Conservation (phyloP, 2,797 vertebrate species). For the Poecilia velifera region DNA sequence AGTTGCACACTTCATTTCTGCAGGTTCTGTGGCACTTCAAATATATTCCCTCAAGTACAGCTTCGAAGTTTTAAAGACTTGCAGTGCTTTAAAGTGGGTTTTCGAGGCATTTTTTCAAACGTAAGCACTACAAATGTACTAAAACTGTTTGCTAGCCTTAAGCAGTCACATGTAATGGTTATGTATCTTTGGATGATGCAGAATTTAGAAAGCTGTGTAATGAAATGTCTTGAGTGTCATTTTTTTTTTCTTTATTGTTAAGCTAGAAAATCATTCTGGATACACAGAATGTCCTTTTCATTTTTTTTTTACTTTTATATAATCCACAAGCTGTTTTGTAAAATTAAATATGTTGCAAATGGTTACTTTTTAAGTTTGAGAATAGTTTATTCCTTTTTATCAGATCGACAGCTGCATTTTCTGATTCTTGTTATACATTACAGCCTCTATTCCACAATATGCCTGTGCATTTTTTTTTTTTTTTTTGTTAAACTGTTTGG, state of each 20-base stretch:
- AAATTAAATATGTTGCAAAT: conserved; percentile 29
- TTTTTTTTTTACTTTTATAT: conserved; percentile 14
- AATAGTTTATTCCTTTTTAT: conserved; percentile 30
- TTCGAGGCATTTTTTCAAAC: conserved; percentile 11
- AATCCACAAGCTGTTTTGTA: conserved; percentile 39
- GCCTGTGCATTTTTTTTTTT: conserved; percentile 11
- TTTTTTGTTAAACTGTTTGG: conserved; percentile 12
- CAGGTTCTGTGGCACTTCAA: conserved; percentile 9
- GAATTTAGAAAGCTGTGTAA: conserved; percentile 24
- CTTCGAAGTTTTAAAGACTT: not conserved
- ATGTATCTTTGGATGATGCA: conserved; percentile 21
- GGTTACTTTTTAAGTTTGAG: conserved; percentile 30
- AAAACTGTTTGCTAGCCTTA: conserved; percentile 55
- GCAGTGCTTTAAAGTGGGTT: conserved; percentile 18
- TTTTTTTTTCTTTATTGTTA: conserved; percentile 6
- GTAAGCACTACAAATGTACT: conserved; percentile 34
- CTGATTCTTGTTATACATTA: conserved; percentile 10
- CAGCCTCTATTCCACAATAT: conserved; percentile 24
- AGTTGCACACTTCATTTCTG: conserved; percentile 20
- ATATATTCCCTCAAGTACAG: not conserved
- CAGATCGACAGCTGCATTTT: conserved; percentile 20
- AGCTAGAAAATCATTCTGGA: conserved; percentile 33
- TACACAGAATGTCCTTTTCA: conserved; percentile 16
- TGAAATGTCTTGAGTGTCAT: conserved; percentile 54
- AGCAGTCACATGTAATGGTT: conserved; percentile 23